These are phyloP conservation scores for Lithophane ornitopus DNA, from an alignment of 2,888 invertebrate species.

Conservation along the genomic window DNA sequence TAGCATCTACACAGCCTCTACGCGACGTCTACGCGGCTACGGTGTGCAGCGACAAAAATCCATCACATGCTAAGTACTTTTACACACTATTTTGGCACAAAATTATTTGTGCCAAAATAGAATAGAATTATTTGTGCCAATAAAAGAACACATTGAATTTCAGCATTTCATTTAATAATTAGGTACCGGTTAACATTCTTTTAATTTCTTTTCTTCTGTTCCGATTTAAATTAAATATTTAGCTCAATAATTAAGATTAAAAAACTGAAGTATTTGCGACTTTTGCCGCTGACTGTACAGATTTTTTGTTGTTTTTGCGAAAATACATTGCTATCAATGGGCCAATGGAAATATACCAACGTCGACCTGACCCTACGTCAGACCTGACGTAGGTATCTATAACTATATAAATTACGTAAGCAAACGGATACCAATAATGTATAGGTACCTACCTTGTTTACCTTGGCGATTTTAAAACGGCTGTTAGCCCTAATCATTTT, in stretches of 20 bases:
- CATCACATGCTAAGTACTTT: too few species aligned
- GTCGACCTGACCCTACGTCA: too few species aligned
- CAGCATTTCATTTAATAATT: too few species aligned
- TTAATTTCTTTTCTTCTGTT: neutral
- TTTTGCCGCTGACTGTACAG: neutral
- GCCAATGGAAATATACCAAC: constrained; percentile 15
- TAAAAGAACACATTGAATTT: too few species aligned
- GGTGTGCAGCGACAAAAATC: too few species aligned
- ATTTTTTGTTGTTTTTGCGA: neutral
- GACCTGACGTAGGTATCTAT: neutral
- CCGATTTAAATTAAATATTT: neutral
- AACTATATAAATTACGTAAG: constrained; percentile 18
- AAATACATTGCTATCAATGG: neutral
- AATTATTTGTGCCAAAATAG: too few species aligned
- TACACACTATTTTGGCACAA: too few species aligned
- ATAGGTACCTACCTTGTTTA: constrained; percentile 28
- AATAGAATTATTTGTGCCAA: too few species aligned
- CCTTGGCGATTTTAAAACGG: constrained; percentile 38
- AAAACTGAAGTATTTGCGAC: neutral
- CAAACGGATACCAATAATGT: constrained; percentile 33
- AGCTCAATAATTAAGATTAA: neutral
- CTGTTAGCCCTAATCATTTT: constrained; percentile 22
- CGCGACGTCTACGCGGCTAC: neutral
- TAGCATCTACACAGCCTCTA: neutral
- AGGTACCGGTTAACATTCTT: neutral